A percentile compares a stretch with the other conserved stretches of the same genome.
phyloP scores from a whole-genome alignment of 2,888 invertebrate genomes.

The Caenorhabditis virilis region DNA sequence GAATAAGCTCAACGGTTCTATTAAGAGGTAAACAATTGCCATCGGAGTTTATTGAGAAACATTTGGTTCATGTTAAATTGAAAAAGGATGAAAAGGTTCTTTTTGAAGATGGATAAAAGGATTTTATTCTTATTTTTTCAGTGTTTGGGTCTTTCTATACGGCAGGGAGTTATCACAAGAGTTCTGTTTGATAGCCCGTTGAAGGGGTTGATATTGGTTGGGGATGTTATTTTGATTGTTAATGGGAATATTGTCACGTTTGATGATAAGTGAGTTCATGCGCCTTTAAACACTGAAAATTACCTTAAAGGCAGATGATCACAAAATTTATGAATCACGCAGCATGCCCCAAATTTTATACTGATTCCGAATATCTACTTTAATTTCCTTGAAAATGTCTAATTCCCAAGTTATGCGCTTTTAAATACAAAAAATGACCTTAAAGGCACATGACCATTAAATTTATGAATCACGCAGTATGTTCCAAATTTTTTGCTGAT shows the following conservation, averaged over 20 bases:
- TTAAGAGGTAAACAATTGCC: background rate
- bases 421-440: no score
- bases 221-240: background rate
- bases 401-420: no score
- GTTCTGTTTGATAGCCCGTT: background rate
- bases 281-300: no score
- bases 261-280: background rate
- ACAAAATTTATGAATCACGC: no score
- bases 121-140: background rate
- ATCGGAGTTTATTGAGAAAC: background rate
- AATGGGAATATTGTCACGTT: background rate
- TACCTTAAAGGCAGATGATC: no score
- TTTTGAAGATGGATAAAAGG: background rate
- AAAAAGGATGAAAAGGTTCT: slow-evolving; percentile 3
- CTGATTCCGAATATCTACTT: no score
- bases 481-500: no score
- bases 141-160: background rate
- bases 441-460: no score
- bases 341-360: no score
- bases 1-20: background rate
- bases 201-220: background rate
- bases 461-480: no score
- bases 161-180: background rate
- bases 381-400: no score
- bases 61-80: background rate